Conservation (phyloP, 1,140 invertebrate species). For the Drosophila grimshawi region DNA sequence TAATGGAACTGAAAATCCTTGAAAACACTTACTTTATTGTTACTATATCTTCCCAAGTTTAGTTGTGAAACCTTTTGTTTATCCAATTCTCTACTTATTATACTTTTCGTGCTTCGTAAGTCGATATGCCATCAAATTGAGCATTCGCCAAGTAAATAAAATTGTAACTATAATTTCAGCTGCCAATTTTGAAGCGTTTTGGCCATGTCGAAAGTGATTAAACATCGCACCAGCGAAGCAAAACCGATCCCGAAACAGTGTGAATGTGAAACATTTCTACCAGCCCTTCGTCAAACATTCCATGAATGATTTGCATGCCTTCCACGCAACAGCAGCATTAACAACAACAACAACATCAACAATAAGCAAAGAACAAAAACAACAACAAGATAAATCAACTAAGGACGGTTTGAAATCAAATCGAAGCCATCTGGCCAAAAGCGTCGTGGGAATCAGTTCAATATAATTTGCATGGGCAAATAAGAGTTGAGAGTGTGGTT, state of each 20-base stretch:
- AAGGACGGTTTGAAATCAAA: constrained; percentile 68
- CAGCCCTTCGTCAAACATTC: constrained; percentile 52
- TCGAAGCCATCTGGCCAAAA: constrained; percentile 76
- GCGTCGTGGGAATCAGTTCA: constrained; percentile 81
- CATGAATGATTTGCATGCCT: constrained; percentile 77
- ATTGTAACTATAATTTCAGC: neutral
- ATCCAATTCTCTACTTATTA: too few species aligned
- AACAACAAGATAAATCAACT: constrained; percentile 46
- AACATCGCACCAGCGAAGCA: constrained; percentile 35
- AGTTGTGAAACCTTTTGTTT: too few species aligned
- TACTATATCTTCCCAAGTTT: too few species aligned
- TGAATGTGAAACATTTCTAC: constrained; percentile 55
- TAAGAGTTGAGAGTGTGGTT: constrained; percentile 55
- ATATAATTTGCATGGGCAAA: constrained; percentile 76
- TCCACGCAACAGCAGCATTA: constrained; percentile 11
- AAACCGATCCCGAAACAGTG: constrained; percentile 37
- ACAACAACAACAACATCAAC: constrained; percentile 18
- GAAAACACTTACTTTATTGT: too few species aligned
- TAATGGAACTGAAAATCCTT: too few species aligned
- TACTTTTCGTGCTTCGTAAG: too few species aligned
- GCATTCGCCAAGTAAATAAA: too few species aligned
- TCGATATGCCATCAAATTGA: too few species aligned
- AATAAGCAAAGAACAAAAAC: constrained; percentile 5
- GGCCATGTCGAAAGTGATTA: constrained; percentile 52
- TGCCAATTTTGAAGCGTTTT: constrained; percentile 55